phyloP scores from a whole-genome alignment of 2,888 invertebrate species.

The Eurois occulta region DNA sequence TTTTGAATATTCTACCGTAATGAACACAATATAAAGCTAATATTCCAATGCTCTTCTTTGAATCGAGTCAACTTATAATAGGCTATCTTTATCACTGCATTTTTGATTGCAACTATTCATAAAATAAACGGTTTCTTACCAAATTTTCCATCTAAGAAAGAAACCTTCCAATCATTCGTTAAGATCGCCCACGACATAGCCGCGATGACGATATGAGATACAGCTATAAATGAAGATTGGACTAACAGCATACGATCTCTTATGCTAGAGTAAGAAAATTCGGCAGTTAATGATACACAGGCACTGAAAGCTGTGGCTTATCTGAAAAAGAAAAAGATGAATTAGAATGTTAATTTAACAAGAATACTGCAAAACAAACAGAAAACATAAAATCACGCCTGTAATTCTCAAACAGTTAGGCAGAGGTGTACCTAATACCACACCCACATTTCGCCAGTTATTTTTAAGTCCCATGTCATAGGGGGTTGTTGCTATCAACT shows the following conservation, averaged over 20 bases:
- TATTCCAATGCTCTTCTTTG: neutral
- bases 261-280: slow-evolving; percentile 80
- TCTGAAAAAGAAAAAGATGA: slow-evolving; percentile 66
- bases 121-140: slow-evolving; percentile 69
- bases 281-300: slow-evolving; percentile 77
- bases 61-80: neutral
- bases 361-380: neutral
- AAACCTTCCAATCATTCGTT: slow-evolving; percentile 77
- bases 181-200: slow-evolving; percentile 80
- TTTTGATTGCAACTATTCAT: neutral
- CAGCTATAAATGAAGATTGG: slow-evolving; percentile 77
- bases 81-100: neutral
- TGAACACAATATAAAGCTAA: neutral
- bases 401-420: too few relatives aligned
- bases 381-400: neutral
- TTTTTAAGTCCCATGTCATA: too few relatives aligned
- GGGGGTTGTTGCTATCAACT: too few relatives aligned
- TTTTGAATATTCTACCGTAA: neutral
- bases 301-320: slow-evolving; percentile 81
- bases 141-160: slow-evolving; percentile 75
- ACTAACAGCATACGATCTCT: slow-evolving; percentile 79
- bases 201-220: slow-evolving; percentile 76
- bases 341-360: neutral
- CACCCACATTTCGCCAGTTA: too few relatives aligned
- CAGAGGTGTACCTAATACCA: too few relatives aligned